Evolutionary conservation across 1,140 invertebrate species (phyloP).

Genomic region (Nilaparvata lugens): DNA sequence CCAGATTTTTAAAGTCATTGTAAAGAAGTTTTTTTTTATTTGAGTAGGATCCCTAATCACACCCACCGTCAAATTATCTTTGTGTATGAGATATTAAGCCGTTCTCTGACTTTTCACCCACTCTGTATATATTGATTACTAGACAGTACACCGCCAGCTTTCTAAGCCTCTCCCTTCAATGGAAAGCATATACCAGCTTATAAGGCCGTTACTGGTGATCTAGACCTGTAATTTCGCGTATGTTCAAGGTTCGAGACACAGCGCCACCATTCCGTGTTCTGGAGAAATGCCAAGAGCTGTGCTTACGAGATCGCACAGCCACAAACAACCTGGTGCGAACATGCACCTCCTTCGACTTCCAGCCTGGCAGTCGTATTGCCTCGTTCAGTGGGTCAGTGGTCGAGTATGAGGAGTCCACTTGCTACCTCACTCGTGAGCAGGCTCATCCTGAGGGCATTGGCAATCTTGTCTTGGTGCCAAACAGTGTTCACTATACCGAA

Average conservation of each 20-base stretch:
- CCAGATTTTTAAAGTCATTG: too few relatives aligned
- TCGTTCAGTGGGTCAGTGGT: constrained; percentile 68
- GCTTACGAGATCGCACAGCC: constrained; percentile 67
- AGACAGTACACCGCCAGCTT: too few relatives aligned
- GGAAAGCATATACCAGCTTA: too few relatives aligned
- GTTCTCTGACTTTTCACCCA: too few relatives aligned
- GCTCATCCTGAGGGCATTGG: constrained; percentile 76
- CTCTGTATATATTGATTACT: too few relatives aligned
- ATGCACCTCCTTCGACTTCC: constrained; percentile 82
- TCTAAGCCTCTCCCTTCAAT: too few relatives aligned
- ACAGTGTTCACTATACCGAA: constrained; percentile 82
- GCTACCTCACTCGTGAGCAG: constrained; percentile 75
- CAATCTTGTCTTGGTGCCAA: constrained; percentile 71
- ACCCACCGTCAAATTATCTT: too few relatives aligned
- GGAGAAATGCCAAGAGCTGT: constrained; percentile 74
- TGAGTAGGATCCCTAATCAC: too few relatives aligned
- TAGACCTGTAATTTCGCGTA: too few relatives aligned
- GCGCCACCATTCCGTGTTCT: constrained; percentile 74
- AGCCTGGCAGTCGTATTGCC: constrained; percentile 73
- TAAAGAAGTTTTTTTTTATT: too few relatives aligned
- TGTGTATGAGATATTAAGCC: too few relatives aligned
- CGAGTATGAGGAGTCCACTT: constrained; percentile 85
- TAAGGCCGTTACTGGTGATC: too few relatives aligned
- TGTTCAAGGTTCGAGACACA: constrained; percentile 56
- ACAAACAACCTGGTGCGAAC: constrained; percentile 68